Evolutionary conservation across 1,140 invertebrate genomes (phyloP).

Genomic region (Bombus balteatus): DNA sequence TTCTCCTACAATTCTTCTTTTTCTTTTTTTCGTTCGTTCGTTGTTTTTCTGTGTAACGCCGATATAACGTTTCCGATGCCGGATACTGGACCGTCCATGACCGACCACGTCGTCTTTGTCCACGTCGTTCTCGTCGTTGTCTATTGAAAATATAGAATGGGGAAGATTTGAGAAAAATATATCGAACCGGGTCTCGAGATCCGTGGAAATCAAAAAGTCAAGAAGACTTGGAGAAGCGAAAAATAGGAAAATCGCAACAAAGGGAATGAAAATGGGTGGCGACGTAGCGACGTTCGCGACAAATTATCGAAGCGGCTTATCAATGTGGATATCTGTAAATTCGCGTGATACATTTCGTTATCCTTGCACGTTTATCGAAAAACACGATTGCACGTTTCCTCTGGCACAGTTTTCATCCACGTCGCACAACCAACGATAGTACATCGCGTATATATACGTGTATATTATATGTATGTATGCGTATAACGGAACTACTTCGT

Average conservation of each 20-base stretch:
- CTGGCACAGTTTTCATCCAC: conserved; percentile 54
- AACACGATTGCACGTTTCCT: conserved; percentile 45
- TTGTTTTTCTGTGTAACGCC: conserved; percentile 41
- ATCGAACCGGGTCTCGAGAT: background rate
- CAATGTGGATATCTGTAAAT: conserved; percentile 65
- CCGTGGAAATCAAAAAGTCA: background rate
- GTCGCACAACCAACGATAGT: conserved; percentile 31
- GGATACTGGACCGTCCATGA: conserved; percentile 80
- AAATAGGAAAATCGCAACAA: too few species aligned
- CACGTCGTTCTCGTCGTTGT: background rate
- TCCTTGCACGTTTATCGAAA: conserved; percentile 53
- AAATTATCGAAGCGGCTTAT: conserved; percentile 29
- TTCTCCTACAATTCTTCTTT: conserved; percentile 30
- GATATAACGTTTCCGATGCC: conserved; percentile 57
- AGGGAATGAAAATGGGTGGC: background rate
- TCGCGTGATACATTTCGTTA: conserved; percentile 47
- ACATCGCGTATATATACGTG: conserved; percentile 7
- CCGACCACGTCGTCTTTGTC: conserved; percentile 31
- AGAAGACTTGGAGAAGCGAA: too few species aligned
- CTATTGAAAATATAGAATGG: background rate
- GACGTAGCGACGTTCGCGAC: conserved; percentile 22
- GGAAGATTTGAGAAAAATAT: rapidly evolving
- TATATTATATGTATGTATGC: background rate
- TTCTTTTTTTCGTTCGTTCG: conserved; percentile 24
- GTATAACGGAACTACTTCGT: conserved; percentile 48